Percentiles rank a stretch among this genome's conserved stretches.
These are phyloP conservation scores for Chloroceryle amazona DNA, from an alignment of 2,797 vertebrate genomes.

Conservation along the genomic window DNA sequence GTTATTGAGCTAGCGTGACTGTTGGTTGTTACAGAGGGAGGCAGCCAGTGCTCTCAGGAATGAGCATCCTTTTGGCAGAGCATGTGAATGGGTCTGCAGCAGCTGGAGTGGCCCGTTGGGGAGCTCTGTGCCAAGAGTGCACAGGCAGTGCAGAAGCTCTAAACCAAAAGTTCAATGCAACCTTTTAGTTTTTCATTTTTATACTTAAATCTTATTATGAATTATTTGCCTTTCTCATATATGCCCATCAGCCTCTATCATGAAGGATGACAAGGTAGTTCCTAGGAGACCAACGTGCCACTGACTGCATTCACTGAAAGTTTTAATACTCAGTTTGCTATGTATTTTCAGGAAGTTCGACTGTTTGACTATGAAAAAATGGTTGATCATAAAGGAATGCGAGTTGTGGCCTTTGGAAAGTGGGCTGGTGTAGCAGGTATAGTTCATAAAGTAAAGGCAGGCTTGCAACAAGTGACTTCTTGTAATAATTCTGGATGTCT, in stretches of 20 bases:
- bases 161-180: not conserved
- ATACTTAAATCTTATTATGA: not conserved
- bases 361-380: conserved; percentile 99
- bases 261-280: not conserved
- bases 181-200: not conserved
- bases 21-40: not conserved
- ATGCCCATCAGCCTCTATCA: not conserved
- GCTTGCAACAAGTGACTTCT: conserved; percentile 21
- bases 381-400: conserved; percentile 92
- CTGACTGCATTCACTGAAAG: conserved; percentile 17
- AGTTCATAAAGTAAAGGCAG: conserved; percentile 65
- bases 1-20: not conserved
- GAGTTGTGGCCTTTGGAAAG: conserved; percentile 96
- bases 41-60: not conserved
- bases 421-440: conserved; percentile 98
- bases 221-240: not conserved
- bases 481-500: not conserved
- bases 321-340: conserved; percentile 49
- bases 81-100: not conserved
- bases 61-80: not conserved
- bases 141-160: not conserved
- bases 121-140: not conserved
- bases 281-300: not conserved
- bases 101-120: not conserved
- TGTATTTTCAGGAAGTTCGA: conserved; percentile 89